Base-by-base conservation (phyloP, 2,113 vertebrate genomes). In the Montifringilla adamsi region DNA sequence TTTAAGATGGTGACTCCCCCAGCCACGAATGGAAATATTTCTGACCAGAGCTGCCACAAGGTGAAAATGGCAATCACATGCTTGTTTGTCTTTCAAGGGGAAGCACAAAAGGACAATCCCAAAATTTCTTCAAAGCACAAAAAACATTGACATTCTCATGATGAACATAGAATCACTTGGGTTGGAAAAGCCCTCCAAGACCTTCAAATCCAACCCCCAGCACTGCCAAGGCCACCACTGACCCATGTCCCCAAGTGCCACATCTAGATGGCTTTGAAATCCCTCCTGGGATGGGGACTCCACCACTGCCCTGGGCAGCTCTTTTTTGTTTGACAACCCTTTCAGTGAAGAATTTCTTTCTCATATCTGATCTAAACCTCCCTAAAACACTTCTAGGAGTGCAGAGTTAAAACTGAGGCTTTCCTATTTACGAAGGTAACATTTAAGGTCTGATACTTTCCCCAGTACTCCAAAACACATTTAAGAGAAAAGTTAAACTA, bases 381-480 rank as follows among this genome's bases (percentile, higher is more conserved):
- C 43, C 23, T 31, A 21, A 84, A 63, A 19, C 41, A 10, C 35
- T 55, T 10, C 9, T 11, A 58, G 37, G 26, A 53, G 28, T 19
- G 21, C 35, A 62, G 18, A n/a, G 15, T 44, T 52, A 23, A 73
- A 88, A 52, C 10, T 15, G 26, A 81, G 35, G 5, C 11, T 31
- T 79, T 47, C 24, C 27, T 39, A 2, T 50, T 79, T n/a, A 41
- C 7, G 22, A 50, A 70, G 19, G 8, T 16, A 26, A n/a, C 3
- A 5, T 0, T 0, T 4, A 43, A 78, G 33, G 6, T 27, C 31
- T 18, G n/a, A 68, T 1, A 56, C 19, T 15, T 66, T 23, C 31
- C 44, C 22, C 27, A 18, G 6, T 6, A 47, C 4, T 9, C 44
- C 19, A 66, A 69, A 35, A 30, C 11, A 8, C 6, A 23, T 89